These are phyloP conservation scores for Patella vulgata DNA, from an alignment of 1,140 invertebrate genomes.

Conservation along the genomic window DNA sequence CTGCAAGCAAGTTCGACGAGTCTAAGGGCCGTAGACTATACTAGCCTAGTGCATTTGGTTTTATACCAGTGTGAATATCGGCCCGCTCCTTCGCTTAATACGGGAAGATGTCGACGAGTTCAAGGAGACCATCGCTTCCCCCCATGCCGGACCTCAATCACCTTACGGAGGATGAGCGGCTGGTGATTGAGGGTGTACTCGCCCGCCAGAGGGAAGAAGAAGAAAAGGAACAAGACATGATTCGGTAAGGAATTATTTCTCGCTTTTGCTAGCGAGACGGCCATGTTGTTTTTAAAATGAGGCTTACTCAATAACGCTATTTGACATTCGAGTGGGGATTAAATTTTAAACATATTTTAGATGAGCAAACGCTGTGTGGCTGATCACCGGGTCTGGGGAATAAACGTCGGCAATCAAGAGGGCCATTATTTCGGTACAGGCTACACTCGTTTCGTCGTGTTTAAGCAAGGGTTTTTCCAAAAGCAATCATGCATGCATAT, in stretches of 20 bases:
- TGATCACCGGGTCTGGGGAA: too few relatives aligned
- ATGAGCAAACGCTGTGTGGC: too few relatives aligned
- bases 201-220: slow-evolving; percentile 96
- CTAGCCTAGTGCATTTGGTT: too few relatives aligned
- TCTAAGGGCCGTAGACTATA: too few relatives aligned
- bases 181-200: slow-evolving; percentile 97
- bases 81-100: background rate
- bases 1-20: too few relatives aligned
- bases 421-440: too few relatives aligned
- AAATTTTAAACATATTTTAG: too few relatives aligned
- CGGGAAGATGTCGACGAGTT: slow-evolving; percentile 35
- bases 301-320: slow-evolving; percentile 9
- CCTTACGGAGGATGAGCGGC: slow-evolving; percentile 95
- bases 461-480: too few relatives aligned
- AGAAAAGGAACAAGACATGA: slow-evolving; percentile 79
- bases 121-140: slow-evolving; percentile 60
- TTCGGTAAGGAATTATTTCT: slow-evolving; percentile 47
- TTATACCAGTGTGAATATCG: too few relatives aligned
- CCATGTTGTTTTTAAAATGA: slow-evolving; percentile 29
- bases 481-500: too few relatives aligned
- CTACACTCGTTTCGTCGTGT: too few relatives aligned
- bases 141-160: slow-evolving; percentile 94
- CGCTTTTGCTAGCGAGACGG: background rate
- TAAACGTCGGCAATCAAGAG: too few relatives aligned
- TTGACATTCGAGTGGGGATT: background rate